Percentiles rank a stretch among this genome's conserved stretches.
These are phyloP conservation scores for Agriopis marginaria DNA, from an alignment of 2,888 invertebrate species.

Conservation along the genomic window DNA sequence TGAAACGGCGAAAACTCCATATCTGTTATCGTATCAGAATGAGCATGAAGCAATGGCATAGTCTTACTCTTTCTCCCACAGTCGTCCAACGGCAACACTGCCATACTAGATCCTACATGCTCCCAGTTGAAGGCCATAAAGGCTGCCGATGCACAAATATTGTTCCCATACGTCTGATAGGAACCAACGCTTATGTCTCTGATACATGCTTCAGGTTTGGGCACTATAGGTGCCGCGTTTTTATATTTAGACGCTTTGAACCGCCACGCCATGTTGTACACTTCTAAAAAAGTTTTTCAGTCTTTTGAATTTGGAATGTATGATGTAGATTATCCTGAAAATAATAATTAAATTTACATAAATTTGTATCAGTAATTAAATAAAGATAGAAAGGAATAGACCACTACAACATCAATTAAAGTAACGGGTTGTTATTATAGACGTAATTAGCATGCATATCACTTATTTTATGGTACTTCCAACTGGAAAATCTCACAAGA, in stretches of 20 bases:
- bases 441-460: conserved; percentile 21
- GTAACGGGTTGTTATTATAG: conserved; percentile 22
- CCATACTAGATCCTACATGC: conserved; percentile 95
- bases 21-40: conserved; percentile 96
- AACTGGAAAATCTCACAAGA: conserved; percentile 23
- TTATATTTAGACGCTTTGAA: conserved; percentile 99
- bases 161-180: conserved; percentile 97
- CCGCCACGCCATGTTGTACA: conserved; percentile 92
- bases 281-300: conserved; percentile 72
- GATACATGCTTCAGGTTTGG: conserved; percentile 96
- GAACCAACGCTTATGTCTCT: conserved; percentile 96
- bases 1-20: conserved; percentile 98
- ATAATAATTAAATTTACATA: conserved; percentile 15
- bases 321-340: conserved; percentile 62
- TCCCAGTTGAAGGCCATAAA: conserved; percentile 99
- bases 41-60: conserved; percentile 94
- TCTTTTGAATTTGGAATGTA: conserved; percentile 82
- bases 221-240: conserved; percentile 98
- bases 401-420: conserved; percentile 10
- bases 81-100: conserved; percentile 94
- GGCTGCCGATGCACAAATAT: conserved; percentile 96
- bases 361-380: background rate
- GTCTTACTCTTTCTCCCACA: conserved; percentile 95
- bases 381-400: background rate
- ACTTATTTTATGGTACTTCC: conserved; percentile 12